A percentile compares a stretch with the other conserved stretches of the same genome.
Conservation (phyloP, 2,797 vertebrate species). For the Manis javanica region DNA sequence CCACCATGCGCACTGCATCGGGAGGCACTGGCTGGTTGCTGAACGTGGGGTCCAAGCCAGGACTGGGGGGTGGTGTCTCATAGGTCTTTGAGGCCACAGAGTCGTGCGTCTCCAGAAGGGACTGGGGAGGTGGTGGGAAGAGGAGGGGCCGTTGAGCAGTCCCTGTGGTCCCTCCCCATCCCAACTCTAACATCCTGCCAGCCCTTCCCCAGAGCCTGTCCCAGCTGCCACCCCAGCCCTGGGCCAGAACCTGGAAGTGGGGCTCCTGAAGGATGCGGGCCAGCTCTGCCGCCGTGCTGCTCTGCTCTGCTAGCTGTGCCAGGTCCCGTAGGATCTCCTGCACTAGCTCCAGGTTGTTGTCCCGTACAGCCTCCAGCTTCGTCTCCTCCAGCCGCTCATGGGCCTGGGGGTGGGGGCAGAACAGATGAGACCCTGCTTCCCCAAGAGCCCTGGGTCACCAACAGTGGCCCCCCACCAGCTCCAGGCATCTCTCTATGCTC, state of each 20-base stretch:
- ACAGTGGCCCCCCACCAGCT: fast-evolving
- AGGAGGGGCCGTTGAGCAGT: background rate
- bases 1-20: conserved; percentile 97
- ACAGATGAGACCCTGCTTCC: background rate
- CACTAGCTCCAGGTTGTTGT: conserved; percentile 96
- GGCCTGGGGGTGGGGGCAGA: conserved; percentile 84
- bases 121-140: conserved; percentile 84
- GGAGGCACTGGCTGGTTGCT: conserved; percentile 96
- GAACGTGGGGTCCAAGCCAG: conserved; percentile 92
- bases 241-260: conserved; percentile 93
- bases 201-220: fast-evolving
- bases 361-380: conserved; percentile 95
- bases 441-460: background rate
- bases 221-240: fast-evolving
- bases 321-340: conserved; percentile 97
- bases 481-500: background rate
- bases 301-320: conserved; percentile 87
- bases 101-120: conserved; percentile 96
- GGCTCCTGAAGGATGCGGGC: conserved; percentile 94
- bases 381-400: conserved; percentile 95
- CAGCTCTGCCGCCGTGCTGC: conserved; percentile 91
- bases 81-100: conserved; percentile 97
- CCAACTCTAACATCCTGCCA: background rate
- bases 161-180: background rate
- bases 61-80: conserved; percentile 95